A percentile compares a stretch with the other conserved stretches of the same genome.
phyloP scores from a whole-genome alignment of 2,888 invertebrate species.

The Epirrhoe tristata region DNA sequence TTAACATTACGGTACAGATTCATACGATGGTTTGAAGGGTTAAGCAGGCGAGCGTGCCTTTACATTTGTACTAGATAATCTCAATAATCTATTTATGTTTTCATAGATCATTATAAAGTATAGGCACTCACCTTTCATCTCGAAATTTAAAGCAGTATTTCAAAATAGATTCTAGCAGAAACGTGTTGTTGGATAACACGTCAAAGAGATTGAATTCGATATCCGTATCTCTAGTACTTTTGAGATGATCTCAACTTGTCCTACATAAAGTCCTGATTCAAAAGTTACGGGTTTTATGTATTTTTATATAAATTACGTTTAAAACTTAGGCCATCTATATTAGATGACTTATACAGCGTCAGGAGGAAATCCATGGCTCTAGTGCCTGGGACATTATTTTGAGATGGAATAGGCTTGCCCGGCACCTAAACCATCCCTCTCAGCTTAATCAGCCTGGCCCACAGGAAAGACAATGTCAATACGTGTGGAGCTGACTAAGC shows the following conservation, averaged over 20 bases:
- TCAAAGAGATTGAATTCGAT: neutral
- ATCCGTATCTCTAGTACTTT: neutral
- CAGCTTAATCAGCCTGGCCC: too few relatives aligned
- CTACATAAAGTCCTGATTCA: neutral
- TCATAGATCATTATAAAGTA: slow-evolving; percentile 8
- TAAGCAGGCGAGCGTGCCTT: slow-evolving; percentile 5
- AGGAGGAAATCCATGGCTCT: too few relatives aligned
- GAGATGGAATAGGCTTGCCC: too few relatives aligned
- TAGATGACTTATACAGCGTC: too few relatives aligned
- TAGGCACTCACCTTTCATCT: slow-evolving; percentile 14
- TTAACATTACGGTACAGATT: neutral
- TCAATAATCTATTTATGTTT: slow-evolving; percentile 8
- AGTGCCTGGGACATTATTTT: too few relatives aligned
- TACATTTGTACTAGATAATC: slow-evolving; percentile 11
- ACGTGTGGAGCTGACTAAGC: too few relatives aligned
- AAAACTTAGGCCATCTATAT: too few relatives aligned
- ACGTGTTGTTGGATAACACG: neutral
- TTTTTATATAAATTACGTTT: too few relatives aligned
- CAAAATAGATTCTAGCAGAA: neutral
- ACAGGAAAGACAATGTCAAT: too few relatives aligned
- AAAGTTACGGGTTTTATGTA: neutral
- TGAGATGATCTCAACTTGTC: neutral
- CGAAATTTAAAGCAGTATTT: slow-evolving; percentile 1
- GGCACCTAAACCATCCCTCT: too few relatives aligned
- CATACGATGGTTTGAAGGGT: slow-evolving; percentile 13